phyloP scores from a whole-genome alignment of 2,113 vertebrate species.

The Falcunculus frontatus region DNA sequence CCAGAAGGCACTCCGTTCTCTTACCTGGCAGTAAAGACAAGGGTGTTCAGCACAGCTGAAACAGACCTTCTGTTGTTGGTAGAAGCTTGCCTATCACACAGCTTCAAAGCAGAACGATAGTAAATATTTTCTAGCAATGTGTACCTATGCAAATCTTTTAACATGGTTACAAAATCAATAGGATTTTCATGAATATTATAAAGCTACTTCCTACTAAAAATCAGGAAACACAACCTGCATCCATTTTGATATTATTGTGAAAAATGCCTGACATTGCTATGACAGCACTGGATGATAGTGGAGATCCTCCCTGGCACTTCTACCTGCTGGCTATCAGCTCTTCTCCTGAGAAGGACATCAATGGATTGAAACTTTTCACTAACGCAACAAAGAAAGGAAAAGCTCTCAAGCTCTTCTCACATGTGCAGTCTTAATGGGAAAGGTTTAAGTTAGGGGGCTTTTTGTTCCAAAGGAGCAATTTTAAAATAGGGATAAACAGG shows the following conservation, averaged over 20 bases:
- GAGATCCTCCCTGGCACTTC: background rate
- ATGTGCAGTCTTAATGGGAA: background rate
- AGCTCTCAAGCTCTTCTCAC: background rate
- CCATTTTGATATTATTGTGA: background rate
- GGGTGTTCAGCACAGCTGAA: background rate
- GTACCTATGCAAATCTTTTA: background rate
- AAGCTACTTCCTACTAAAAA: background rate
- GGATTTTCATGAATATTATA: background rate
- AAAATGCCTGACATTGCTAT: background rate
- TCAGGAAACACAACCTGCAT: background rate
- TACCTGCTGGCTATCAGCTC: background rate
- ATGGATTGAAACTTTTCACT: background rate
- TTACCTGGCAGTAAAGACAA: background rate
- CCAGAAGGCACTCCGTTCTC: background rate
- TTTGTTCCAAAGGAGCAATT: background rate
- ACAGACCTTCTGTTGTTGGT: background rate
- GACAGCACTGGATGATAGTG: accelerated
- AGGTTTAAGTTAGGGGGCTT: accelerated
- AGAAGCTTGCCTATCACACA: background rate
- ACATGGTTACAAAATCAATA: background rate
- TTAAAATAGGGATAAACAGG: background rate
- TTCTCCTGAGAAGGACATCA: background rate
- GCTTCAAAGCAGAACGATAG: background rate
- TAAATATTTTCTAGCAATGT: background rate
- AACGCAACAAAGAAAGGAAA: background rate